phyloP scores from a whole-genome alignment of 2,888 invertebrate genomes.

The Alitta virens region DNA sequence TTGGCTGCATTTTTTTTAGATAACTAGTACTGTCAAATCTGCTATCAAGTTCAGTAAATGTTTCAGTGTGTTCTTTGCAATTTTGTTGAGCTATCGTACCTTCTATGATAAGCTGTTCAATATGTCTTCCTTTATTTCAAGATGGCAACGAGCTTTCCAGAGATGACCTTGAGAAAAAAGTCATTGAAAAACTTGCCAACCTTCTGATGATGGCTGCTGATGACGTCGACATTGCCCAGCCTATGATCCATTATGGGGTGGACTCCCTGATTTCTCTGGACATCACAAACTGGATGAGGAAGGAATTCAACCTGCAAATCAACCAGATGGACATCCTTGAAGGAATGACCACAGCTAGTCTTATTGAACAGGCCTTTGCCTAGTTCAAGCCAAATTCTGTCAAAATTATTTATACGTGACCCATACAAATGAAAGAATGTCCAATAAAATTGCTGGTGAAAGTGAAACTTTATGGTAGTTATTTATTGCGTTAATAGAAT shows the following conservation, averaged over 20 bases:
- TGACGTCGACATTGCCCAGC: constrained; percentile 2
- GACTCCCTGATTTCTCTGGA: constrained; percentile 12
- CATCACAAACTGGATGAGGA: constrained; percentile 12
- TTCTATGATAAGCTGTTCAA: too few relatives aligned
- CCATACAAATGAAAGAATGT: too few relatives aligned
- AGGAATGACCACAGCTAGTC: constrained; percentile 1
- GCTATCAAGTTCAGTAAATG: too few relatives aligned
- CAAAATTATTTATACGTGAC: too few relatives aligned
- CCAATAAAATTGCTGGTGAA: too few relatives aligned
- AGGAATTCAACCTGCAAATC: constrained; percentile 10
- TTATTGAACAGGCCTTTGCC: constrained; percentile 1
- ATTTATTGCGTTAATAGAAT: too few relatives aligned
- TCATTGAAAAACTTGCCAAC: not conserved
- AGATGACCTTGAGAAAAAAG: constrained; percentile 3
- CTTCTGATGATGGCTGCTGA: constrained; percentile 10
- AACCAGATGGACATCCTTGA: constrained; percentile 13
- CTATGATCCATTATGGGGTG: constrained; percentile 8
- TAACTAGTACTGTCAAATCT: too few relatives aligned
- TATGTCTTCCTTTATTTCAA: not conserved
- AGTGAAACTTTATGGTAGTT: too few relatives aligned
- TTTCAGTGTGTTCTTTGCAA: too few relatives aligned
- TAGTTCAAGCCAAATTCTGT: too few relatives aligned
- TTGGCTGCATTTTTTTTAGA: too few relatives aligned
- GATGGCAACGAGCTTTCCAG: not conserved
- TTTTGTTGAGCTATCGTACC: too few relatives aligned